phyloP scores from a whole-genome alignment of 2,888 invertebrate species.

The Cryptus armator region DNA sequence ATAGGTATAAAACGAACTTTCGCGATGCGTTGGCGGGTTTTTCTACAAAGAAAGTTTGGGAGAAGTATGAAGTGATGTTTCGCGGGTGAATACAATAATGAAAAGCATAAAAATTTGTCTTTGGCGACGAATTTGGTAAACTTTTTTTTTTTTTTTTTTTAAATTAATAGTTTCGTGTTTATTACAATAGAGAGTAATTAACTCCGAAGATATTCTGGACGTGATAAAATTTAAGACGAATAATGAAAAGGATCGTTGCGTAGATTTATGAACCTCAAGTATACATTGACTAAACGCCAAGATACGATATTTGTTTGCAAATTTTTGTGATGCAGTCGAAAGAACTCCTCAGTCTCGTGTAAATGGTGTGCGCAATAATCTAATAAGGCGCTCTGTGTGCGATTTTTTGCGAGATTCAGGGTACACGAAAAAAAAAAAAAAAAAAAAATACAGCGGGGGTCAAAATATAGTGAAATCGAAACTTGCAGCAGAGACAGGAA shows the following conservation, averaged over 20 bases:
- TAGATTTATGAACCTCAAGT: no score
- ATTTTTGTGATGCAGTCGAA: background rate
- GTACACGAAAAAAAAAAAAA: conserved; percentile 1
- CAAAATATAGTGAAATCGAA: conserved; percentile 19
- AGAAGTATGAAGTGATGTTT: no score
- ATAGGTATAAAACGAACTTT: background rate
- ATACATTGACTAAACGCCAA: background rate
- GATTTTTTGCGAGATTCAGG: background rate
- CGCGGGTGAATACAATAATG: background rate
- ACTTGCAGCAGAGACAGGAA: conserved; percentile 39
- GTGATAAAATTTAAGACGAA: no score
- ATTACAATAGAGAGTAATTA: no score
- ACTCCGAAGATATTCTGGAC: no score
- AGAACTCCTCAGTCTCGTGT: background rate
- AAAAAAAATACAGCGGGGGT: background rate
- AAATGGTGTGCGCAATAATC: background rate
- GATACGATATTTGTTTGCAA: background rate
- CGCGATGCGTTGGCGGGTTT: background rate
- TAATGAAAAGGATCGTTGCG: no score
- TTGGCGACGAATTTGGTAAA: no score
- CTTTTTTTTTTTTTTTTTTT: no score
- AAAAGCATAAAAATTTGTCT: background rate
- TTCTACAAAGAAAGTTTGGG: no score
- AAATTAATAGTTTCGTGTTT: no score
- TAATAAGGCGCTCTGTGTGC: background rate